Base-by-base conservation (phyloP, 2,888 invertebrate genomes). In the Anticlea derivata region DNA sequence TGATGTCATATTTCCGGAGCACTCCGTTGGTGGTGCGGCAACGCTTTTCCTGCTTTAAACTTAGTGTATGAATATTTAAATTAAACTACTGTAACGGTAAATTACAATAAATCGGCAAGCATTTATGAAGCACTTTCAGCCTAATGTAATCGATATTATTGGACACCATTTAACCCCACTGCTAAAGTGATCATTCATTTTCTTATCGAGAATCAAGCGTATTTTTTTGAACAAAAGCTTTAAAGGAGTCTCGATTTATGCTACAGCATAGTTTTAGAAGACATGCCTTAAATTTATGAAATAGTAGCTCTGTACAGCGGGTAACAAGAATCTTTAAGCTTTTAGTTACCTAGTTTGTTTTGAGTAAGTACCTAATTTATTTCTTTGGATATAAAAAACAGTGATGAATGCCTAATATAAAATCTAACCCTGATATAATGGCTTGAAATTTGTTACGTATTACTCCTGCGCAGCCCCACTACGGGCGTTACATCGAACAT, bases 261-360 rank as follows among this genome's bases (percentile, higher is more conserved):
- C 23, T 23, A 17, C 2, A 17, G 17, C 17, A 17, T 4, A 17
- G 4, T 17, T n/a, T 17, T 17, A 17, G 17, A 17, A 17, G 2
- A 17, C 17, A 17, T 17, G 20, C 20, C 33, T 33, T n/a, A 33
- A 33, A n/a, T n/a, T 20, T 20, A 20, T 45, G 11, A 43, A 43
- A 43, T 4, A 12, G 40, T 29, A 34, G 40, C 27, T 40, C 40
- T 48, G 33, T 8, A 22, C 10, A 33, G 40, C 34, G 20, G 35
- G 43, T 37, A 33, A 35, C 58, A 51, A 51, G 20, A 51, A 47
- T 49, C 12, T 12, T 22, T 41, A 26, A 13, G 20, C 34, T 10
- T 1, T 34, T 34, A 22, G 22, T 22, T 20, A 1, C 10, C 2
- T 17, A 17, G 4, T 17, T 2, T 17, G 17, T 4, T 3, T 17